Base-by-base conservation (phyloP, 2,113 vertebrate genomes). In the Emydocephalus ijimae region DNA sequence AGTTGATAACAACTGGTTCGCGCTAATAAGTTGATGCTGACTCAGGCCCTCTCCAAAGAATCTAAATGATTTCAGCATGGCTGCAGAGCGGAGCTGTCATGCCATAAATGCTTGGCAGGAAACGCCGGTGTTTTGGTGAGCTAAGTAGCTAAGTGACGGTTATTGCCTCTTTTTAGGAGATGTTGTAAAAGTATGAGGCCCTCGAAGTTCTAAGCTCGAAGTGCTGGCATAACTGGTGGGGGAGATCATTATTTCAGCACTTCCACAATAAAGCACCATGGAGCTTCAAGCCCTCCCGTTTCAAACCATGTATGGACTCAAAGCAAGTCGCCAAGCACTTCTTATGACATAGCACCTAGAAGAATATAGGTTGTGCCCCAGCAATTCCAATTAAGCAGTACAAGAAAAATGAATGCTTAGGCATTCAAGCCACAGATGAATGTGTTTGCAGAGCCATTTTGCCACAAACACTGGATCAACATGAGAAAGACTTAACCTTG, bases 11-110 rank as follows among this genome's bases (percentile, higher is more conserved):
- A 43, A 92, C 48, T 88, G 81, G 85, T 29, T 0, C 4, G 29
- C 54, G 26, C 89, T 91, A 93, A 92, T n/a, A 10, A 85, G 61
- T 20, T 34, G 89, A 54, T n/a, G 87, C 86, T 93, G 92, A 90
- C 12, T 90, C 90, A 18, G 6, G 89, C 54, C 24, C 48, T 85
- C 0, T 0, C 48, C 90, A 89, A 92, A 23, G 90, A 88, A 87
- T 29, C 94, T 21, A 89, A 81, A 81, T 59, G 34, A 18, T 54
- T 93, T 87, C 92, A 86, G 29, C 18, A 87, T 64, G 29, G n/a
- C 18, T 24, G 21, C 26, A 87, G 3, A 20, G 85, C 74, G 9
- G 89, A 39, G 64, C 92, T 9, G 59, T 48, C 88, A 64, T 93
- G 93, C 91, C 34, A 90, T 48, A 15, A 34, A 4, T 26, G 9